phyloP scores from a whole-genome alignment of 2,797 vertebrate species.

The Bryconaethiops microstoma region DNA sequence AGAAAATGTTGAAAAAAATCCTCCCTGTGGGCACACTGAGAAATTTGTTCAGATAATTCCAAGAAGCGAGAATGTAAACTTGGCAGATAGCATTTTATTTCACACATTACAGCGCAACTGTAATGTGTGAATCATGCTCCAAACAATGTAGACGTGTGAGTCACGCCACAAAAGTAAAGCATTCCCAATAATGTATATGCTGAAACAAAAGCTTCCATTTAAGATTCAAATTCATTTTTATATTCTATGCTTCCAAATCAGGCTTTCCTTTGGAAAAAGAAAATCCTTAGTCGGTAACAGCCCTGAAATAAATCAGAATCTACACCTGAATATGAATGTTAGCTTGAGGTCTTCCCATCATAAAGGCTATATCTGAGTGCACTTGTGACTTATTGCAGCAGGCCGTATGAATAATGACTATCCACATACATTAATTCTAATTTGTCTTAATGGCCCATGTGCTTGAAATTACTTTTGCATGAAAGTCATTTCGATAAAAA shows the following conservation, averaged over 20 bases:
- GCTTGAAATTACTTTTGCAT: slow-evolving; percentile 65
- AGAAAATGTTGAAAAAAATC: neutral
- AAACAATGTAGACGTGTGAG: neutral
- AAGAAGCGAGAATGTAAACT: neutral
- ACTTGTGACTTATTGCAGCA: slow-evolving; percentile 22
- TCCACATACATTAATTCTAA: slow-evolving; percentile 64
- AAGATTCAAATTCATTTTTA: neutral
- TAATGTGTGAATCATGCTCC: neutral
- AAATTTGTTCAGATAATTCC: neutral
- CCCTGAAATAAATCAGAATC: neutral
- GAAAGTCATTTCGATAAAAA: slow-evolving; percentile 78
- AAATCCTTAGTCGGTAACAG: neutral
- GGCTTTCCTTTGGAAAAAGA: neutral
- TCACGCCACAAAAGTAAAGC: neutral
- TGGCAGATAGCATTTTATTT: neutral
- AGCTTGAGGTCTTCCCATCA: slow-evolving; percentile 3
- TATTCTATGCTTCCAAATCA: neutral
- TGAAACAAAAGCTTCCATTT: neutral
- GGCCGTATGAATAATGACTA: slow-evolving; percentile 61
- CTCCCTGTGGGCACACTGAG: neutral
- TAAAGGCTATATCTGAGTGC: slow-evolving; percentile 13
- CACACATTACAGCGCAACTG: neutral
- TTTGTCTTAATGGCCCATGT: slow-evolving; percentile 63
- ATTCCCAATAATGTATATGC: neutral
- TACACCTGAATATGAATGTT: slow-evolving; percentile 11